Base-by-base conservation (phyloP, 2,113 vertebrate species). In the Pangasianodon gigas region DNA sequence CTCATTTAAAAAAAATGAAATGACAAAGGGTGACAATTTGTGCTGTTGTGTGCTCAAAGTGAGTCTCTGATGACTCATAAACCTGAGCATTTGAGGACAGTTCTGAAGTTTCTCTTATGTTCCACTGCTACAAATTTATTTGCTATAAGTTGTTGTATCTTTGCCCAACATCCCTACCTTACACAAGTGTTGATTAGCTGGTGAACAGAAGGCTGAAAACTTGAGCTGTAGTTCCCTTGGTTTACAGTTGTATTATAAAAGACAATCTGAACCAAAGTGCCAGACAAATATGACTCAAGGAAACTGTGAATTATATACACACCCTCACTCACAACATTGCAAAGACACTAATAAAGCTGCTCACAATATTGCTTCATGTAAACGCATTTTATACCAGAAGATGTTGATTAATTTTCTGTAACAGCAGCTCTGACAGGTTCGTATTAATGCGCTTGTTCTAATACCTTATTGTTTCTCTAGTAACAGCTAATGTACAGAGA, bases 261-360 rank as follows among this genome's bases (percentile, higher is more conserved):
- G 24, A 69, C 32, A 80, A 62, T 37, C 32, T 44, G 84, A 80
- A 75, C 7, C 19, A 29, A 65, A 65, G 48, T 86, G 75, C 48
- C 85, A 86, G 71, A 52, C 84, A 80, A 54, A 80, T 44, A 89
- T 86, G 84, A 48, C 71, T 86, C 88, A 85, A 29, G 52, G 44
- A 80, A 48, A 89, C 52, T 60, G 82, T 26, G 84, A 79, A 86
- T 89, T 85, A 85, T 56, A 32, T 85, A 89, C 54, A 52, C 48
- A 62, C 6, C 60, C 48, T 46, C 13, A 85, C 83, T 65, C 5
- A 3, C 69, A 75, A 56, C 26, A 54, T 24, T 54, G 29, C 18
- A 52, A 74, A 71, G 56, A 60, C 54, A 41, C 71, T 81, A 86
- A 80, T 48, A 84, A 89, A 75, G 32, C 48, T 37, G 19, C 19